Percentiles rank a stretch among this genome's conserved stretches.
Conservation (phyloP, 2,113 vertebrate species). For the Eretmochelys imbricata region DNA sequence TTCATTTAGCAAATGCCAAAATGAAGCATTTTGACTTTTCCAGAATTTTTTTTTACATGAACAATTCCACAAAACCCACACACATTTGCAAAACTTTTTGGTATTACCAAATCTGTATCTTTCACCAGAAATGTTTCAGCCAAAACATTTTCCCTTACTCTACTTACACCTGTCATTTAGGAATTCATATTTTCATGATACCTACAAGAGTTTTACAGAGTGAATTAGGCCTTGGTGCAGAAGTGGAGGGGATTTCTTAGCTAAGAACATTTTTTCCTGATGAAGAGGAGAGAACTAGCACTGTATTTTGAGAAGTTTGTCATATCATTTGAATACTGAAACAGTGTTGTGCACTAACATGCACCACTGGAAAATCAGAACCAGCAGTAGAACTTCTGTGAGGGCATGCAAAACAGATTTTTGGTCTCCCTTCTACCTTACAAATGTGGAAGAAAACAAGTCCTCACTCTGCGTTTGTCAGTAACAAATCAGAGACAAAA, state of each 20-base stretch:
- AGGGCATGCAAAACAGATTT: accelerated
- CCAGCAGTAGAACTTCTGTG: background rate
- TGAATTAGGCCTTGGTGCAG: background rate
- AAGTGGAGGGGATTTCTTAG: background rate
- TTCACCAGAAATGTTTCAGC: no score
- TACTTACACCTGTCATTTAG: no score
- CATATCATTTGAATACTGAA: background rate
- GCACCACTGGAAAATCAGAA: background rate
- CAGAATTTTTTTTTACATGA: no score
- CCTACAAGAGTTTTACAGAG: background rate
- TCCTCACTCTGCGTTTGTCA: no score
- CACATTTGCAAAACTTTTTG: no score
- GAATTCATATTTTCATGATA: background rate
- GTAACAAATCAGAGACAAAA: no score
- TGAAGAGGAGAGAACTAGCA: background rate
- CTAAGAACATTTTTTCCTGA: background rate
- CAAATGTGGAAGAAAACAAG: background rate
- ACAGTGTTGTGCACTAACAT: background rate
- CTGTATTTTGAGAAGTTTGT: background rate
- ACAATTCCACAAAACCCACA: no score
- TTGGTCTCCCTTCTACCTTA: background rate
- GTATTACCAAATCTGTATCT: no score
- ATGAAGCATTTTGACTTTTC: no score
- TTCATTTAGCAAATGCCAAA: no score
- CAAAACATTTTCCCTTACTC: no score